Evolutionary conservation across 2,888 invertebrate species (phyloP), one percentile per base, ranked within the genome.

Genomic region (Oscheius sp.): DNA sequence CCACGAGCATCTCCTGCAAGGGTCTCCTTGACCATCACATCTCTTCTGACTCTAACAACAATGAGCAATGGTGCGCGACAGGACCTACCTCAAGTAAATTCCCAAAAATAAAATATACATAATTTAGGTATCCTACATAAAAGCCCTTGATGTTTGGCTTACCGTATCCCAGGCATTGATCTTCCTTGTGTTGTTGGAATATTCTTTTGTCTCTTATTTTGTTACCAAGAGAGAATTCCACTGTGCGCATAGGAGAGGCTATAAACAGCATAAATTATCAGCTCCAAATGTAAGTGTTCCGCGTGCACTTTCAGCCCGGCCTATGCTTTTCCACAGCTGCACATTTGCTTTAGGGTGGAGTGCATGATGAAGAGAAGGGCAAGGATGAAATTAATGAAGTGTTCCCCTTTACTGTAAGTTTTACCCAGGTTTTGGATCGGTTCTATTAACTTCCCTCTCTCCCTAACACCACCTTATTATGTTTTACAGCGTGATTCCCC

Each of bases 51-150:
- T 2, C 72, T 88, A 56, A 88, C 87, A 3, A 88, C 88, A 12
- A 87, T 88, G 86, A 84, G 87, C 74, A 88, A 88, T 56, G 87
- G 88, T 41, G 87, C 86, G 13, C 55, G 88, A 46, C 87, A 87
- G 56, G 88, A 88, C 72, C 73, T 88, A 64, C 88, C 88, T 5
- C 88, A 88, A 77, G 88, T 87, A 27, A 3, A 18, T 21, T 55
- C n/a, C 6, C 35, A 2, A 12, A 1, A 21, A 66, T n/a, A 61
- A 55, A 29, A 53, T 23, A 55, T 53, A 69, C 6, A 16, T 41
- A 27, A 18, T 72, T 35, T 64, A 84, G 82, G 84, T 84, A 23
- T 79, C 83, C 58, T 86, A 86, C 73, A 81, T 86, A 59, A 86
- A 86, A 74, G 88, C 87, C 1, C 76, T 88, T 55, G 88, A 88